Conservation (phyloP, 1,140 invertebrate genomes). For the Anastatus disparis region DNA sequence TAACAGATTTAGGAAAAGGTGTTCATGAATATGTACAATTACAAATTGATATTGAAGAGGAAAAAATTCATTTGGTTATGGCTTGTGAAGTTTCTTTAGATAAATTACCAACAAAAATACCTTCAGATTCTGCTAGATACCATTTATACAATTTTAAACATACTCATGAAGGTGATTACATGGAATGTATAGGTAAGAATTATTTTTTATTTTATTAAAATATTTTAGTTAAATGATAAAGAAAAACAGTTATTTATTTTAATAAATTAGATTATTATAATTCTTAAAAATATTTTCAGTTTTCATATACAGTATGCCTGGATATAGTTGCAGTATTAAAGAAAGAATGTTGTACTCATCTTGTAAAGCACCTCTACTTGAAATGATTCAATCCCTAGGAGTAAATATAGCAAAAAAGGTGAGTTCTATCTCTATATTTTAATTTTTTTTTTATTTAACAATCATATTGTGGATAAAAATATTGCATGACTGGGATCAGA, state of each 20-base stretch:
- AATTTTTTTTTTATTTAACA: too few species aligned
- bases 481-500: conserved; percentile 25
- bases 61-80: conserved; percentile 80
- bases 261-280: conserved; percentile 26
- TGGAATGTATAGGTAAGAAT: conserved; percentile 80
- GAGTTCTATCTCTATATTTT: too few species aligned
- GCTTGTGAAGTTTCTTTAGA: conserved; percentile 70
- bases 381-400: conserved; percentile 81
- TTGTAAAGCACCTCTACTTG: conserved; percentile 89
- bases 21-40: conserved; percentile 81
- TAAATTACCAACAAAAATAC: conserved; percentile 80
- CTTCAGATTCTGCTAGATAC: conserved; percentile 87
- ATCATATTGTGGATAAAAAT: conserved; percentile 2
- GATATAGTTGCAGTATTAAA: conserved; percentile 92
- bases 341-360: conserved; percentile 98
- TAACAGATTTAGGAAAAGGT: conserved; percentile 74
- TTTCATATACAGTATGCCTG: conserved; percentile 98
- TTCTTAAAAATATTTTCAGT: conserved; percentile 73
- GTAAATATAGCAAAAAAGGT: conserved; percentile 87
- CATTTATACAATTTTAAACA: conserved; percentile 93
- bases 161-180: conserved; percentile 89
- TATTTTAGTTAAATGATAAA: not conserved
- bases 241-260: not conserved
- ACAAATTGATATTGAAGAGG: conserved; percentile 81
- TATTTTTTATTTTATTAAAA: conserved; percentile 13